Evolutionary conservation across 1,140 invertebrate genomes (phyloP).

Genomic region (Nasonia longicornis): DNA sequence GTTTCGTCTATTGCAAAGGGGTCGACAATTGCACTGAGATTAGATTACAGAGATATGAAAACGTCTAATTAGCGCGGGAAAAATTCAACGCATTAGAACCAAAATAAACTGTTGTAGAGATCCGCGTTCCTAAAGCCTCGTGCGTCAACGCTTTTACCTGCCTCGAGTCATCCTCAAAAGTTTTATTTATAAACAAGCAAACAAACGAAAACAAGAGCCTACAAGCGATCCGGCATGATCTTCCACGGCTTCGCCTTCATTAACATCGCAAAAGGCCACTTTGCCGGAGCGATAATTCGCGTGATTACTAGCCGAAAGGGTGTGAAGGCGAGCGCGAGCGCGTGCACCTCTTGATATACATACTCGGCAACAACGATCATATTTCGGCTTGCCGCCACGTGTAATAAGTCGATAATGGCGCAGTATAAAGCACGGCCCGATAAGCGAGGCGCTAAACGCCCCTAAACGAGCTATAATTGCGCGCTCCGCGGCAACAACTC

Average conservation of each 20-base stretch:
- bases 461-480: slow-evolving; percentile 68
- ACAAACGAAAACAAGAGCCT: neutral
- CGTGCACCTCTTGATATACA: slow-evolving; percentile 8
- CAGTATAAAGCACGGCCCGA: slow-evolving; percentile 54
- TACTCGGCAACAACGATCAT: slow-evolving; percentile 10
- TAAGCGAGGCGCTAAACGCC: slow-evolving; percentile 65
- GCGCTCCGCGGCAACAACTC: slow-evolving; percentile 47
- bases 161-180: too few relatives aligned
- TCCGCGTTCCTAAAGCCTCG: too few relatives aligned
- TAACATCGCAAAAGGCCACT: slow-evolving; percentile 17
- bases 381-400: slow-evolving; percentile 47
- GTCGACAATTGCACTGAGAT: too few relatives aligned
- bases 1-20: too few relatives aligned
- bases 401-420: slow-evolving; percentile 69
- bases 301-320: slow-evolving; percentile 28
- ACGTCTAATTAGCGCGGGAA: too few relatives aligned
- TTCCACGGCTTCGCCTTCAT: slow-evolving; percentile 22
- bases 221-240: neutral
- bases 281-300: slow-evolving; percentile 28
- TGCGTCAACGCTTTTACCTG: too few relatives aligned
- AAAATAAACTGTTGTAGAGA: too few relatives aligned
- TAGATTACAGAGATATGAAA: too few relatives aligned
- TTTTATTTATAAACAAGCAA: neutral
- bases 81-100: too few relatives aligned
- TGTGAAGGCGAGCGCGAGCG: slow-evolving; percentile 25